Evolutionary conservation across 1,140 invertebrate genomes (phyloP).

Genomic region (Eubasilissa regina): DNA sequence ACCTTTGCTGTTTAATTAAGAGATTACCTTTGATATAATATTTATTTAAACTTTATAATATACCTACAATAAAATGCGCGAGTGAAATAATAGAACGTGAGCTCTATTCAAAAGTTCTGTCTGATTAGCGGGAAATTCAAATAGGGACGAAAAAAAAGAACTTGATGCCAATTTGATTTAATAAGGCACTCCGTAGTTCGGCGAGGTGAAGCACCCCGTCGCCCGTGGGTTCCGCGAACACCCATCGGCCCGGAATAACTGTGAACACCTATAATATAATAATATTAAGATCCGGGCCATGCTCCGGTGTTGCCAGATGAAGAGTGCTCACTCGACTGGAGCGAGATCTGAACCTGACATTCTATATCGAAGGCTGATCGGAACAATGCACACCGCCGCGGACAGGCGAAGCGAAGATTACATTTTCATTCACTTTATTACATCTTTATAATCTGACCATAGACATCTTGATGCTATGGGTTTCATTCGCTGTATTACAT

Average conservation of each 20-base stretch:
- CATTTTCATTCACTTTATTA: no score
- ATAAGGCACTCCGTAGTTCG: neutral
- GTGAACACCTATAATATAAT: conserved; percentile 5
- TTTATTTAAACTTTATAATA: no score
- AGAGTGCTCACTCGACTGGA: neutral
- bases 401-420: no score
- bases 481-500: no score
- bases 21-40: no score
- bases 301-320: neutral
- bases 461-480: no score
- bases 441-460: no score
- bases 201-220: no score
- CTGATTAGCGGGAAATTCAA: neutral
- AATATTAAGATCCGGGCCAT: conserved; percentile 13
- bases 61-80: no score
- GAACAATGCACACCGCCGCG: neutral
- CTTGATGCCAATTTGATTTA: neutral
- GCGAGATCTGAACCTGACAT: conserved; percentile 24
- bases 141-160: neutral
- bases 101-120: no score
- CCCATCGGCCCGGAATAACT: conserved; percentile 15
- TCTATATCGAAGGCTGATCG: conserved; percentile 9
- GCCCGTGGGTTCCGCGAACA: neutral
- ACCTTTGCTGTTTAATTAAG: no score
- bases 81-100: no score